Conservation (phyloP, 2,113 vertebrate species). For the Limanda limanda region DNA sequence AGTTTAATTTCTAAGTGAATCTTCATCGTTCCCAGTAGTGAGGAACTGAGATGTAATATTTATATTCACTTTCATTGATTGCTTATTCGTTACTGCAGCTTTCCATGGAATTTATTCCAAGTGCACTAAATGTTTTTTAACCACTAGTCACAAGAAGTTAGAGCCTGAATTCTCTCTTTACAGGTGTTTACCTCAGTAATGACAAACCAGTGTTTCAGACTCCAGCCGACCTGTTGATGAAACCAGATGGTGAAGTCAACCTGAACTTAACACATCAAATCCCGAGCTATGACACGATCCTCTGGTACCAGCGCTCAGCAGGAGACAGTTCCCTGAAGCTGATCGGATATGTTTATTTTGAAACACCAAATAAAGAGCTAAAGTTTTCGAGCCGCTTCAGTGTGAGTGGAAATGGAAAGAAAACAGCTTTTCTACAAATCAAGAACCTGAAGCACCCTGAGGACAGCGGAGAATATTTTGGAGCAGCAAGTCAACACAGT, state of each 20-base stretch:
- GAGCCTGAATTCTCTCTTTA: too few relatives aligned
- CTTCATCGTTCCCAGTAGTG: not conserved
- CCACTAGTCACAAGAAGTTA: too few relatives aligned
- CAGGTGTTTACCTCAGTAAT: conserved; percentile 44
- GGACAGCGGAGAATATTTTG: conserved; percentile 71
- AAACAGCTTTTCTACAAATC: conserved; percentile 48
- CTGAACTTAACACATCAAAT: conserved; percentile 48
- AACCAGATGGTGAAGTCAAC: not conserved
- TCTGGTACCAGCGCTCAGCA: conserved; percentile 66
- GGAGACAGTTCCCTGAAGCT: conserved; percentile 46
- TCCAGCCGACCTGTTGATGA: conserved; percentile 32
- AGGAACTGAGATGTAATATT: not conserved
- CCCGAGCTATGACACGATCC: conserved; percentile 44
- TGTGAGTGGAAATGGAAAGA: conserved; percentile 63
- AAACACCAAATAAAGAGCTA: not conserved
- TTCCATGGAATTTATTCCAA: not conserved
- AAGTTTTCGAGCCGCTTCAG: conserved; percentile 7
- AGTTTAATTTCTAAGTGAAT: not conserved
- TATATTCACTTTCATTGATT: not conserved
- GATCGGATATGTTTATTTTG: conserved; percentile 39
- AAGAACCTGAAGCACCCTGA: conserved; percentile 3
- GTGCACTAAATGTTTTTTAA: too few relatives aligned
- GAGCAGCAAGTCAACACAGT: conserved; percentile 62
- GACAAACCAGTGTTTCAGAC: conserved; percentile 52
- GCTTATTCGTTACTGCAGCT: conserved; percentile 1